Conservation (phyloP, 2,888 invertebrate genomes). For the Petrolisthes cinctipes region DNA sequence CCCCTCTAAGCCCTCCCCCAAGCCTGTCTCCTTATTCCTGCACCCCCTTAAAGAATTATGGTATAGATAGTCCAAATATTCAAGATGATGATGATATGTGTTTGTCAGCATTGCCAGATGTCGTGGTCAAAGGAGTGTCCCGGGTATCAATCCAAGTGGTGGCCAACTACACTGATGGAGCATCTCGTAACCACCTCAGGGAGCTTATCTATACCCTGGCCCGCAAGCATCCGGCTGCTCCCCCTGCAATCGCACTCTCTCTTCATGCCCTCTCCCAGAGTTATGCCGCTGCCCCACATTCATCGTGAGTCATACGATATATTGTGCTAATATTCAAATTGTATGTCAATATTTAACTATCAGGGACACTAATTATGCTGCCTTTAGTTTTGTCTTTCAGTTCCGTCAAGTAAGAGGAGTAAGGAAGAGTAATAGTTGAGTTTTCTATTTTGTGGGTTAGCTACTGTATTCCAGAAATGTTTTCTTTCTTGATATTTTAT, state of each 20-base stretch:
- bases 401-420: too few relatives aligned
- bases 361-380: neutral
- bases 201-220: conserved; percentile 47
- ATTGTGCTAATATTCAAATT: neutral
- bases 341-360: neutral
- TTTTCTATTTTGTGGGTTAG: too few relatives aligned
- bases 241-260: conserved; percentile 34
- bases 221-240: conserved; percentile 41
- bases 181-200: conserved; percentile 78
- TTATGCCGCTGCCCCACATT: conserved; percentile 48
- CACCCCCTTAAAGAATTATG: too few relatives aligned
- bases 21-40: too few relatives aligned
- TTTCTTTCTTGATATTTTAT: too few relatives aligned
- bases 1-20: too few relatives aligned
- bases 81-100: conserved; percentile 15
- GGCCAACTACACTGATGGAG: conserved; percentile 81
- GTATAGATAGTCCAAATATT: too few relatives aligned
- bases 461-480: too few relatives aligned
- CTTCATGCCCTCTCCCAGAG: conserved; percentile 40
- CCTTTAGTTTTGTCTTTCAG: neutral
- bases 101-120: conserved; percentile 81
- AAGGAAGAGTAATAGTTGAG: too few relatives aligned
- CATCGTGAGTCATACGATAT: conserved; percentile 45
- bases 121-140: conserved; percentile 83
- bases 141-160: conserved; percentile 82